Conservation (phyloP, 2,888 invertebrate species). For the Brachyopa scutellaris region DNA sequence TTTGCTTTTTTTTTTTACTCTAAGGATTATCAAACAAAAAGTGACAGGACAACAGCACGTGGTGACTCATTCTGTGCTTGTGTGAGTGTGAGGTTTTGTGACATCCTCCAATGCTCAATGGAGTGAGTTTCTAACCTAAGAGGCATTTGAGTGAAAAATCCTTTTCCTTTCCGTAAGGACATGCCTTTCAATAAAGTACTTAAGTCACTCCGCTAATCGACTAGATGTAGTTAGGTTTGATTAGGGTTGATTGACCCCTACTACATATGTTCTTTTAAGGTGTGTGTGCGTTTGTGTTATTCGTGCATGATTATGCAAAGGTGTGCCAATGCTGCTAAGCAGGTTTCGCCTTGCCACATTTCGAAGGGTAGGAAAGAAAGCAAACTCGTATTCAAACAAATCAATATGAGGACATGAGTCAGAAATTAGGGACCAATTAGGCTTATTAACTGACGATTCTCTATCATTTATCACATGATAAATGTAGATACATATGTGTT, state of each 20-base stretch:
- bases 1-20: neutral
- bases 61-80: conserved; percentile 63
- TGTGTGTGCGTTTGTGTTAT: too few relatives aligned
- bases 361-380: too few relatives aligned
- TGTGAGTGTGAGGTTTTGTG: conserved; percentile 2
- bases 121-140: conserved; percentile 30
- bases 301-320: too few relatives aligned
- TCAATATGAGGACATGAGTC: too few relatives aligned
- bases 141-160: conserved; percentile 51
- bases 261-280: too few relatives aligned
- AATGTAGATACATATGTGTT: too few relatives aligned
- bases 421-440: too few relatives aligned
- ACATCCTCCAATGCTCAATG: conserved; percentile 14
- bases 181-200: neutral
- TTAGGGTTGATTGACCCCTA: neutral
- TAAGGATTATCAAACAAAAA: neutral
- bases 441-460: too few relatives aligned
- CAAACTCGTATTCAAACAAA: too few relatives aligned
- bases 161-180: neutral
- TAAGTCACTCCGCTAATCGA: neutral
- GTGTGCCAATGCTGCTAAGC: neutral
- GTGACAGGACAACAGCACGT: conserved; percentile 28
- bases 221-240: neutral
- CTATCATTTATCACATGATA: too few relatives aligned
- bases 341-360: too few relatives aligned